Evolutionary conservation across 2,888 invertebrate species (phyloP), one percentile per base, ranked within the genome.

Genomic region (Mallateleia sp.): DNA sequence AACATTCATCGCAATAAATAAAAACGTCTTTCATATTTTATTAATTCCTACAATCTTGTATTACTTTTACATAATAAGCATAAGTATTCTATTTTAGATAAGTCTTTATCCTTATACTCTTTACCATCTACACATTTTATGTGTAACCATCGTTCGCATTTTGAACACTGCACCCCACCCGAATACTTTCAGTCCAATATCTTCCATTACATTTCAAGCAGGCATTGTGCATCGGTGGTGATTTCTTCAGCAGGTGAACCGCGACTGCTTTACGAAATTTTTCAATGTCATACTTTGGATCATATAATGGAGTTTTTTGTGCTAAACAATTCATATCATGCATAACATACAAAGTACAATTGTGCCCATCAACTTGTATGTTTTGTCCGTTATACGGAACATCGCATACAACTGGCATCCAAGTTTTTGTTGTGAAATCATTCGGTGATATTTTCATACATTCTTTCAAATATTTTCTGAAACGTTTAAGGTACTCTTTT

Each of bases 241-340:
- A 6, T 15, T 14, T n/a, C n/a, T n/a, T n/a, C n/a, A 64, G 25
- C n/a, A 64, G 18, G 2, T 47, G 24, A 7, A 9, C 7, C 18
- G 64, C 64, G 11, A 64, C 47, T 5, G 24, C 8, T 2, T 25
- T 1, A 2, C 64, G 45, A 24, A 25, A 64, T 24, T 42, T 8
- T 4, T 1, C 1, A 18, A 25, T 45, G 14, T 64, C 24, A 14
- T 45, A 64, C 24, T 42, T 25, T 25, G 2, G 1, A n/a, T 25
- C 9, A 14, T 45, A 45, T 4, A 64, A 15, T n/a, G 64, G 64
- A 15, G 9, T 11, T 1, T 47, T 47, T 9, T 15, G 2, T 0
- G 64, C 64, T 8, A 64, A 45, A n/a, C 64, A 64, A 2, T 64
- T 25, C 47, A 64, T 64, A 25, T 45, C 45, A n/a, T 47, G n/a